Conservation (phyloP, 2,888 invertebrate species). For the Thera obeliscata region DNA sequence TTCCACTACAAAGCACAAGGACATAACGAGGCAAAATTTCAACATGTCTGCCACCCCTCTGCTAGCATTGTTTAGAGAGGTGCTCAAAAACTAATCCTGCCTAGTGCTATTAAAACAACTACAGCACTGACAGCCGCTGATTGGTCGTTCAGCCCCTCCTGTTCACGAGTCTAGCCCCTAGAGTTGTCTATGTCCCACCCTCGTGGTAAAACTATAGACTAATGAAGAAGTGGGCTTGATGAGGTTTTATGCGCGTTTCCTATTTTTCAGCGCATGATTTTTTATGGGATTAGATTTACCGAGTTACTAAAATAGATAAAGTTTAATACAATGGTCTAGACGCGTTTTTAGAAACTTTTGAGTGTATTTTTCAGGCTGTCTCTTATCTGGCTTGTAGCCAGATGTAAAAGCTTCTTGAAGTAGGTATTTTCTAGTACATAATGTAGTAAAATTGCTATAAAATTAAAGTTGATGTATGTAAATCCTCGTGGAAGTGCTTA, state of each 20-base stretch:
- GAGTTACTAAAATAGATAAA: background rate
- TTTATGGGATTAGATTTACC: background rate
- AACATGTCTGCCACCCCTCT: constrained; percentile 66
- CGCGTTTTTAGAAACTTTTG: constrained; percentile 13
- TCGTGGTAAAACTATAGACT: constrained; percentile 21
- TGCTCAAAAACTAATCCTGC: constrained; percentile 80
- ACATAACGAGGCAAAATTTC: constrained; percentile 33
- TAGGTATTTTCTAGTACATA: background rate
- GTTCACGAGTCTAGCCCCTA: constrained; percentile 19
- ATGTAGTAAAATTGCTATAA: constrained; percentile 8
- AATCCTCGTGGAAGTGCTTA: background rate
- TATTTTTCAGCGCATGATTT: too few relatives aligned
- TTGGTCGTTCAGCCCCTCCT: constrained; percentile 65
- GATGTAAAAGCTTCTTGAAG: constrained; percentile 20
- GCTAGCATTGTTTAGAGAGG: constrained; percentile 70
- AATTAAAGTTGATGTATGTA: constrained; percentile 4
- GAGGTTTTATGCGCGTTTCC: too few relatives aligned
- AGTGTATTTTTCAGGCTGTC: constrained; percentile 12
- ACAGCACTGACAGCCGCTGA: constrained; percentile 66
- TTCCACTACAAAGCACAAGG: constrained; percentile 5
- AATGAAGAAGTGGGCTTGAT: constrained; percentile 17
- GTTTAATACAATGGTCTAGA: background rate
- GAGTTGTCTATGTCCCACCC: constrained; percentile 16
- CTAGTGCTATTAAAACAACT: constrained; percentile 80
- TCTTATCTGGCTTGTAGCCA: constrained; percentile 23